Evolutionary conservation across 2,113 vertebrate genomes (phyloP), one percentile per base, ranked within the genome.

Genomic region (Podarcis raffonei): DNA sequence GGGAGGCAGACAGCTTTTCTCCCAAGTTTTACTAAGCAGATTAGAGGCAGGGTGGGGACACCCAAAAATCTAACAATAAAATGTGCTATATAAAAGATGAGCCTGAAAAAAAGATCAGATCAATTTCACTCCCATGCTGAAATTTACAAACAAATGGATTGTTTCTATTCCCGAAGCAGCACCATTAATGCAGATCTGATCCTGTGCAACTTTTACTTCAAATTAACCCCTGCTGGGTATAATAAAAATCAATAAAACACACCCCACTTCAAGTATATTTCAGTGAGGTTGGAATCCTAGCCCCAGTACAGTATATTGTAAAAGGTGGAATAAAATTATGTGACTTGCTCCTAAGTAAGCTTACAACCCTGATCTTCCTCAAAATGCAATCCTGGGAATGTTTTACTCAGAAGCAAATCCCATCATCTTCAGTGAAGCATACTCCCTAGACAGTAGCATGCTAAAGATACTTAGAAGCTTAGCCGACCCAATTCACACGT

Each of bases 1-100:
- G 83, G 85, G 96, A 96, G 97, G 97, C 96, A 96, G 96, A 92
- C 95, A 91, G 92, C 95, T 91, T 95, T 89, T 95, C 95, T 89
- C 57, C 83, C 88, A 92, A 92, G 93, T 96, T 96, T 96, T 96
- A 96, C 96, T 93, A 93, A 81, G 87, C 87, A 77, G 92, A 91
- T 13, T 27, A 30, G 25, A 77, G 35, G 74, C 9, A 18, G 72
- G 32, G 32, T 12, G 48, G 48, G 71, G 30, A 15, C 5, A 35
- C 35, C 32, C n/a, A 20, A 77, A 37, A 77, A 48, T 3, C 18
- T 23, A 8, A 22, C 79, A 8, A 22, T 37, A 59, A 30, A 37
- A 66, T 66, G 30, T 37, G 66, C 57, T 66, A 25, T 39, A 39
- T 4, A 5, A 20, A 48, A 1, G 6, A 2, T 72, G 15, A 15